Evolutionary conservation across 2,888 invertebrate species (phyloP), one percentile per base, ranked within the genome.

Genomic region (Ornithoptera priamus): DNA sequence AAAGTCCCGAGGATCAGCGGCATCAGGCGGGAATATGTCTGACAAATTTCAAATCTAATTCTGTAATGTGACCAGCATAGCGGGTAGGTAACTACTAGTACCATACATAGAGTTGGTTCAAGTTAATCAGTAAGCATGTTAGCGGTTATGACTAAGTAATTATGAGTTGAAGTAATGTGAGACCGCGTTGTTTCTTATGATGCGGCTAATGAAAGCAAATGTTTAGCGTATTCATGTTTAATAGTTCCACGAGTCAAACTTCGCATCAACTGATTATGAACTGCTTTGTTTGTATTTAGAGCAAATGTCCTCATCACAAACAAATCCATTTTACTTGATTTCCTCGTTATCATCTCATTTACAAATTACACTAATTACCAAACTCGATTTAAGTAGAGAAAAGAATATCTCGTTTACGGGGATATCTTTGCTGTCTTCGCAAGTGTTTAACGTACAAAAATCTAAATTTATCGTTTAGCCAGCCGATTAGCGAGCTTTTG

Each of bases 201-300:
- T 24, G 22, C 42, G 42, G 50, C 66, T 70, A 67, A 70, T 70
- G 59, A 60, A 42, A n/a, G 63, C 60, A 59, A 67, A 70, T 67
- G n/a, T 46, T 65, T 36, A 50, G 20, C 30, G 17, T 42, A 56
- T 20, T 7, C 36, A 67, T 62, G 18, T 39, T 3, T 59, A 69
- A 61, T 59, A 59, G 24, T 5, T 50, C 20, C n/a, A 30, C 39
- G 24, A 59, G 59, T 57, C 10, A 42, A 65, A 56, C 66, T 50
- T 20, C n/a, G 56, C 20, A 46, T 2, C 22, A 22, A 60, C 3
- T 22, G 42, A 56, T 46, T 7, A 58, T 65, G 20, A 20, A 57
- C 42, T 57, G 20, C 12, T 39, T 60, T 18, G 60, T 36, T 36
- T 60, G n/a, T 18, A 7, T 53, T 18, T n/a, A n/a, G 4, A 53